Base-by-base conservation (phyloP, 2,113 vertebrate species). In the Pitta sordida region DNA sequence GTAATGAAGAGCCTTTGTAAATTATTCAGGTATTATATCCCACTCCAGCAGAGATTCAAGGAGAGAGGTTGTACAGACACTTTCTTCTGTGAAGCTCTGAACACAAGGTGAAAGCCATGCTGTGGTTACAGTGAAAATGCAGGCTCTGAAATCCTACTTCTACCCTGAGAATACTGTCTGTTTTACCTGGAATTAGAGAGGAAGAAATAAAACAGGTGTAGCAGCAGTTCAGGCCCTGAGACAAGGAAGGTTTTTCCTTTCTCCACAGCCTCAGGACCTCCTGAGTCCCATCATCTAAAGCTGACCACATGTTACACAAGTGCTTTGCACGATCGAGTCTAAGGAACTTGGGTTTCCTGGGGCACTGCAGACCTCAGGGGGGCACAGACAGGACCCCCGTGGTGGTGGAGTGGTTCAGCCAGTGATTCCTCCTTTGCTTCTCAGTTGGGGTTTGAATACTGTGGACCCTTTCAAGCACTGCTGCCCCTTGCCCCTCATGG, bases 1-100 rank as follows among this genome's bases (percentile, higher is more conserved):
- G 80, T 93, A 95, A 95, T 80, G 92, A 94, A 93, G 51, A 95
- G 67, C 67, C 81, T 94, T 92, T 91, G 88, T 91, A 92, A 96
- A 94, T 96, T 95, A 96, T 95, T 96, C 91, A 94, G 92, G 29
- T 75, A 30, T 80, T 51, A 39, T 55, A 62, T 84, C 80, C 81
- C 60, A 39, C 78, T 83, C 80, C 60, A 79, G 87, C 58, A 16
- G 51, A 74, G 83, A 83, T 58, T 83, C 90, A 67, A 83, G 79
- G 88, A 94, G 83, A 91, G 37, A 73, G 48, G 71, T 48, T 65
- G 48, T 37, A 60, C 65, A 86, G 87, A 84, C 80, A 26, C 56
- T 90, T 90, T 75, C 84, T 95, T 64, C 83, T 95, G 79, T 51
- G 60, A 32, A 90, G 68, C 36, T 89, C 49, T 51, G 88, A 83